These are phyloP conservation scores for Ypsolopha sequella DNA, from an alignment of 2,888 invertebrate genomes.

Conservation along the genomic window DNA sequence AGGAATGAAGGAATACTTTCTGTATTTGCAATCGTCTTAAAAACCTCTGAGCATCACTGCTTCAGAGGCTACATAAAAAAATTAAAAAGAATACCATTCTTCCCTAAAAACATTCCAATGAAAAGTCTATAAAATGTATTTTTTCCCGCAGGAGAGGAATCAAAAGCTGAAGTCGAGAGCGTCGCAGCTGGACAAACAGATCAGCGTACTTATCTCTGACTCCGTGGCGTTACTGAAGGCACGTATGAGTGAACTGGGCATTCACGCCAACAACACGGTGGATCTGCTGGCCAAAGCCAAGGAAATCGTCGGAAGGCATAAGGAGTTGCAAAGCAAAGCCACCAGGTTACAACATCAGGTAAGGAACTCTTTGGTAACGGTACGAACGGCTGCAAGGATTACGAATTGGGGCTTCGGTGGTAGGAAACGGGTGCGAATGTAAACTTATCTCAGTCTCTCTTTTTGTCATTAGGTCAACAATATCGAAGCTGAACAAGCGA, in stretches of 20 bases:
- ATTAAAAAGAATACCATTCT: too few species aligned
- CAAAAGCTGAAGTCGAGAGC: conserved; percentile 85
- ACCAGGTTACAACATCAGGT: conserved; percentile 90
- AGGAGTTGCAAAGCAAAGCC: conserved; percentile 91
- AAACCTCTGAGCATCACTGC: too few species aligned
- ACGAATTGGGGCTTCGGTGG: neutral
- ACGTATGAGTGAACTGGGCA: conserved; percentile 92
- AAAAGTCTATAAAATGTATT: too few species aligned
- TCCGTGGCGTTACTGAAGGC: conserved; percentile 90
- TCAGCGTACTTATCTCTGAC: conserved; percentile 91
- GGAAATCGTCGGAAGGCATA: conserved; percentile 93
- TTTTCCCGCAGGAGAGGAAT: conserved; percentile 77
- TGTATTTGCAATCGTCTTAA: too few species aligned
- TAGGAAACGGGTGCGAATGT: neutral
- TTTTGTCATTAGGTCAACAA: conserved; percentile 59
- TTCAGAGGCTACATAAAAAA: too few species aligned
- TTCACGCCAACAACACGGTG: conserved; percentile 87
- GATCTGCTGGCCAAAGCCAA: conserved; percentile 89
- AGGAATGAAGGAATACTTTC: too few species aligned
- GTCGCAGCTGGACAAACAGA: conserved; percentile 93
- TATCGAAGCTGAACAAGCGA: conserved; percentile 83
- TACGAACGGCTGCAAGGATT: neutral
- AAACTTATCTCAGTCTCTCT: neutral
- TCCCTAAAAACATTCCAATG: too few species aligned
- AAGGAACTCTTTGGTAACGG: conserved; percentile 15